Percentiles rank a stretch among this genome's conserved stretches.
Conservation (phyloP, 2,113 vertebrate genomes). For the Melanostigma gelatinosum region DNA sequence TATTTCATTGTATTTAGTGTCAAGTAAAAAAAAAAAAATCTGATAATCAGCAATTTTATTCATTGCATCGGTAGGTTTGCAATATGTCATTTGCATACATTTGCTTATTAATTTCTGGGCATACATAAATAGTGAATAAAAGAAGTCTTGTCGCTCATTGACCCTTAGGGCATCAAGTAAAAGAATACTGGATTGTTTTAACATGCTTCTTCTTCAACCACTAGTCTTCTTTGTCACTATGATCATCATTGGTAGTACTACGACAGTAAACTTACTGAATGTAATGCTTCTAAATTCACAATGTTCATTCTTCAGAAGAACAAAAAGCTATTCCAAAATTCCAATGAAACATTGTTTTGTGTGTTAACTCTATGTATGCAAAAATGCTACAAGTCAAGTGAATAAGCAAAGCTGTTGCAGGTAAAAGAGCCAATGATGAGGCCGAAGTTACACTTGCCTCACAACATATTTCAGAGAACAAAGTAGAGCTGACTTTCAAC, state of each 20-base stretch:
- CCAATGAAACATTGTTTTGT: background rate
- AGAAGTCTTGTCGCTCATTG: background rate
- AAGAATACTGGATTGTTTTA: background rate
- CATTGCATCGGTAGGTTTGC: conserved; percentile 12
- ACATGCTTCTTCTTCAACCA: background rate
- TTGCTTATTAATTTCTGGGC: conserved; percentile 30
- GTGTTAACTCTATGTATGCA: background rate
- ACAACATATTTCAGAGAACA: conserved; percentile 7
- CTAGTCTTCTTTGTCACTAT: background rate
- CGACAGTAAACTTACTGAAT: background rate
- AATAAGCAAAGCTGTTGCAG: background rate
- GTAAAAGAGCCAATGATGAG: background rate
- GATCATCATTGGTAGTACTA: background rate
- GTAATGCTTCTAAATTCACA: background rate
- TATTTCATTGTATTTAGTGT: conserved; percentile 16
- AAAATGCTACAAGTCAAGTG: conserved; percentile 3
- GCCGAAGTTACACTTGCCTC: background rate
- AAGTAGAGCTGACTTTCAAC: conserved; percentile 36
- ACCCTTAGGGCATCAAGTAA: background rate
- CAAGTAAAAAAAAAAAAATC: background rate
- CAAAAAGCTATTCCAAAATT: background rate
- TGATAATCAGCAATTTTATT: conserved; percentile 29
- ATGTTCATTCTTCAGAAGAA: background rate
- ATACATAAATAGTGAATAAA: background rate
- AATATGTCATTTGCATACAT: conserved; percentile 22